phyloP scores from a whole-genome alignment of 1,140 invertebrate genomes.

The Stegodyphus mimosarum region DNA sequence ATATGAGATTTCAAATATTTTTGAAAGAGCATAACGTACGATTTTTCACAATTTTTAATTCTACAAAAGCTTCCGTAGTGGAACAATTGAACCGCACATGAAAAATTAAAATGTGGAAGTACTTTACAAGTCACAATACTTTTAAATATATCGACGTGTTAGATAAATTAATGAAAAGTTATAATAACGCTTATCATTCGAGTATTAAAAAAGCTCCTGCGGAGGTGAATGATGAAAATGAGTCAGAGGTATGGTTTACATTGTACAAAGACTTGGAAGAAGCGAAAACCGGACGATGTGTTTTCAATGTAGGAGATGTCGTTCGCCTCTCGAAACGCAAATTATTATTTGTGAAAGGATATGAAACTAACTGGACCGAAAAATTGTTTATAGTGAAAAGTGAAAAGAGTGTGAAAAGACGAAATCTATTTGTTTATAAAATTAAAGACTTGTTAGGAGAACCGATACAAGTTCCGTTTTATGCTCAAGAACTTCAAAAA shows the following conservation, averaged over 20 bases:
- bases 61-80: slow-evolving; percentile 69
- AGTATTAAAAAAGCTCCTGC: too few relatives aligned
- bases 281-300: slow-evolving; percentile 61
- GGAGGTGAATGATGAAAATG: too few relatives aligned
- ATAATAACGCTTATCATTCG: too few relatives aligned
- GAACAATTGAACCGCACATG: slow-evolving; percentile 70
- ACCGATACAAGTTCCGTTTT: slow-evolving; percentile 39
- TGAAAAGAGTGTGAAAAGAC: not conserved
- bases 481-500: slow-evolving; percentile 18
- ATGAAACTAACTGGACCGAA: slow-evolving; percentile 43
- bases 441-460: slow-evolving; percentile 43
- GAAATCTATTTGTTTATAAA: slow-evolving; percentile 29
- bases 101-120: slow-evolving; percentile 69
- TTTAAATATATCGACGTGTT: too few relatives aligned
- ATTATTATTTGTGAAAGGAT: slow-evolving; percentile 38
- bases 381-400: slow-evolving; percentile 54
- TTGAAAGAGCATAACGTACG: slow-evolving; percentile 67
- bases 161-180: too few relatives aligned
- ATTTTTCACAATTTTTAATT: slow-evolving; percentile 68
- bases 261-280: slow-evolving; percentile 67
- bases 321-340: slow-evolving; percentile 56
- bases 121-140: slow-evolving; percentile 67
- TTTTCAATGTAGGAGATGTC: slow-evolving; percentile 65
- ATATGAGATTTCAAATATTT: slow-evolving; percentile 63
- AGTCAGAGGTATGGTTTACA: too few relatives aligned